Evolutionary conservation across 2,797 vertebrate genomes (phyloP), one percentile per base, ranked within the genome.

Genomic region (Sebastes jordani): DNA sequence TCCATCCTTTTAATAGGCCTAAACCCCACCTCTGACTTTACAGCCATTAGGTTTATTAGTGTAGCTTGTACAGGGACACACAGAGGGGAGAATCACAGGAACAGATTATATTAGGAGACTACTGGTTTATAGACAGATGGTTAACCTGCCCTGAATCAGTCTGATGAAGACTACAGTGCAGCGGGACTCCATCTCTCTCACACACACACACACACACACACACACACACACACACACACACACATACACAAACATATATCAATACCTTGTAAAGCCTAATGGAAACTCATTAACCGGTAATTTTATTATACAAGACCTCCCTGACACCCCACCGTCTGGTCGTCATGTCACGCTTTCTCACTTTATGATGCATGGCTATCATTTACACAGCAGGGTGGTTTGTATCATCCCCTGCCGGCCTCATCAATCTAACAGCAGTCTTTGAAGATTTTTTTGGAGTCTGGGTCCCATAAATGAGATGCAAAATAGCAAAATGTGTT

Each of bases 11-110:
- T 91, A 91, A 92, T 82, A 85, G 87, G 83, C 65, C 84, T 71
- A 76, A 86, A 83, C 25, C 76, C 80, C 63, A 65, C 49, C 56
- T 86, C 82, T 83, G 76, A 85, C 80, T 90, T 84, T 85, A 85
- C 60, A 82, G 84, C 89, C 89, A 92, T 93, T 93, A 92, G 86
- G 75, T 92, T 93, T 94, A 93, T 95, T 94, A 91, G 88, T 84
- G 80, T 58, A 49, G 81, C 82, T 85, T 78, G 78, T 59, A 73
- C 68, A 75, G 16, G 61, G 18, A 38, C 49, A 76, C 58, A 77
- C 25, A 59, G 20, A 80, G 78, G 58, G 58, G 76, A 64, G 54
- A 83, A 71, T 73, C 78, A 82, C 60, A 32, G 68, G 63, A 76
- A 83, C 77, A 92, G 91, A 94, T 92, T 90, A 86, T 86, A 93